These are phyloP conservation scores for Notothenia coriiceps DNA, from an alignment of 2,113 vertebrate genomes.

Conservation along the genomic window DNA sequence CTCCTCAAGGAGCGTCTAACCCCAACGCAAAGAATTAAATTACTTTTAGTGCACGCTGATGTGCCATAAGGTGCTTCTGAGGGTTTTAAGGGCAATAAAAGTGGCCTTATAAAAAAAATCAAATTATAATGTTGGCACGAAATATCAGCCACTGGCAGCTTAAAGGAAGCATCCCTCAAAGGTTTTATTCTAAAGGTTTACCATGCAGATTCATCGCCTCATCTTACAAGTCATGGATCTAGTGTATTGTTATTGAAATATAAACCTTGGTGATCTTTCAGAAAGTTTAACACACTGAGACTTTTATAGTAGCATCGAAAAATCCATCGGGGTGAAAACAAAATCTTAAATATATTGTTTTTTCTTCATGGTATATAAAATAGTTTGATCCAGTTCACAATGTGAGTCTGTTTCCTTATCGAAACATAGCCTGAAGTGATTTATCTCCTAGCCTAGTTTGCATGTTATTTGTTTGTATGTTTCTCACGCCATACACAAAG, in stretches of 20 bases:
- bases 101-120: conserved; percentile 27
- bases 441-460: background rate
- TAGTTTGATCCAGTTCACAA: background rate
- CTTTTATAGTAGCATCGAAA: background rate
- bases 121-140: conserved; percentile 24
- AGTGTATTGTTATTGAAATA: background rate
- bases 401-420: background rate
- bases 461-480: no score
- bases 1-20: conserved; percentile 44
- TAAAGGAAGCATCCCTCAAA: background rate
- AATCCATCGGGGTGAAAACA: no score
- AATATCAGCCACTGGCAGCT: conserved; percentile 8
- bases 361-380: background rate
- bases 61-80: conserved; percentile 30
- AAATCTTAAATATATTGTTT: background rate
- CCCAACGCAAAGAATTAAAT: conserved; percentile 42
- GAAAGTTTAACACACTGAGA: background rate
- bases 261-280: background rate
- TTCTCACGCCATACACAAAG: no score
- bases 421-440: background rate
- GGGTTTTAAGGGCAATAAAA: conserved; percentile 42
- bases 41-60: conserved; percentile 41
- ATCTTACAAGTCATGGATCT: background rate
- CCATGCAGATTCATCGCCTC: background rate
- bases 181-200: background rate